A percentile compares a stretch with the other conserved stretches of the same genome.
Evolutionary conservation across 2,113 vertebrate genomes (phyloP).

Genomic region (Elgaria multicarinata): DNA sequence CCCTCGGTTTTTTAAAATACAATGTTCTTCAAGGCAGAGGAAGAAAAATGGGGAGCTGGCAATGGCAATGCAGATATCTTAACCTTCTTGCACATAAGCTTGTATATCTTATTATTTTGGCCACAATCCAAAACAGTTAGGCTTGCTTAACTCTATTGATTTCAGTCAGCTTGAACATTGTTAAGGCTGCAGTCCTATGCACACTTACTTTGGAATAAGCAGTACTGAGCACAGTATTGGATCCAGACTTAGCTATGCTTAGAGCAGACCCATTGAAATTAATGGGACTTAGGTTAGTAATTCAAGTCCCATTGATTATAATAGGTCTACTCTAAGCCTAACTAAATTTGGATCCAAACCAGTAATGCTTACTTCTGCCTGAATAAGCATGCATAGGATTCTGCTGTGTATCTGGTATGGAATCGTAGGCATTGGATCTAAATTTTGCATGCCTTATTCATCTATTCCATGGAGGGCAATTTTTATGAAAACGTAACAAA

Average conservation of each 20-base stretch:
- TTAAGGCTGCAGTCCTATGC: neutral
- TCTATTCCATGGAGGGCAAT: neutral
- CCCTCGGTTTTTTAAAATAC: neutral
- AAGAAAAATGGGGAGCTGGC: neutral
- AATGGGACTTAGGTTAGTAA: no score
- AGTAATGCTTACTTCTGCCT: neutral
- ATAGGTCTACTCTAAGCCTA: no score
- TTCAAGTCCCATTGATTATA: no score
- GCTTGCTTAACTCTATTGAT: slow-evolving; percentile 23
- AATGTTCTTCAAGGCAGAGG: neutral
- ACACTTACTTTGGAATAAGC: neutral
- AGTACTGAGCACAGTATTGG: neutral
- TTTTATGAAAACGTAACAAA: neutral
- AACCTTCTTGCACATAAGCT: neutral
- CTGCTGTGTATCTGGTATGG: neutral
- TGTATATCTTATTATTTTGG: rapidly evolving
- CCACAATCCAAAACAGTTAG: neutral
- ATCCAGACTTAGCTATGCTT: no score
- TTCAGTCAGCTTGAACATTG: slow-evolving; percentile 23
- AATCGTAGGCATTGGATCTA: neutral
- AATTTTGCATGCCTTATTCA: neutral
- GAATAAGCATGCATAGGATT: neutral
- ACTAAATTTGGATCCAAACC: no score
- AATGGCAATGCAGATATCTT: neutral
- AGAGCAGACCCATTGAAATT: no score